Conservation (phyloP, 2,888 invertebrate species). For the Apocheima hispidaria region DNA sequence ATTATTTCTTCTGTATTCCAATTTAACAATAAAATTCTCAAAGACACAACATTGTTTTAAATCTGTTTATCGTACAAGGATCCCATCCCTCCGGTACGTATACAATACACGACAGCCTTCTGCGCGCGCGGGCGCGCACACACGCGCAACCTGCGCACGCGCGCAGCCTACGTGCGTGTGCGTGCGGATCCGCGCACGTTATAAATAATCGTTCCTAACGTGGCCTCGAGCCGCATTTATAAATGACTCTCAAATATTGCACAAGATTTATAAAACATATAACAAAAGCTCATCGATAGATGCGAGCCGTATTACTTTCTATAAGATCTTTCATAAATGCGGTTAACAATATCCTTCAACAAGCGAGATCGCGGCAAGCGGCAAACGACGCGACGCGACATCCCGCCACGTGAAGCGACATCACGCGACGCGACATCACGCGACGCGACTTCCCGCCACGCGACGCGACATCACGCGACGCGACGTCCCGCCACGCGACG, state of each 20-base stretch:
- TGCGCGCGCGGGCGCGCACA: conserved; percentile 66
- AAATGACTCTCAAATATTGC: conserved; percentile 46
- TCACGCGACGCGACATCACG: background rate
- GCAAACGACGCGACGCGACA: background rate
- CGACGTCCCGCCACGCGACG: background rate
- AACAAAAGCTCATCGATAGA: conserved; percentile 27
- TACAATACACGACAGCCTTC: conserved; percentile 44
- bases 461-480: too few species aligned
- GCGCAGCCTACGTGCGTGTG: background rate
- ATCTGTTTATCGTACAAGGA: conserved; percentile 77
- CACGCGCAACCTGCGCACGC: conserved; percentile 27
- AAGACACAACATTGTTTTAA: conserved; percentile 86
- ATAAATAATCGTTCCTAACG: conserved; percentile 22
- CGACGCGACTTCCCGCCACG: background rate
- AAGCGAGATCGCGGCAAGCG: background rate
- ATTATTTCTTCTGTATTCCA: conserved; percentile 85
- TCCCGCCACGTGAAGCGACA: too few species aligned
- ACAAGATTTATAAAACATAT: conserved; percentile 36
- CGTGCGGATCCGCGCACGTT: background rate
- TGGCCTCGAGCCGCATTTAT: conserved; percentile 42
- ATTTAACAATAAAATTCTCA: conserved; percentile 86
- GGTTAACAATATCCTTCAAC: conserved; percentile 17
- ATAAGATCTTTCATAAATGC: conserved; percentile 42
- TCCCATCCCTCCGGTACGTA: conserved; percentile 67
- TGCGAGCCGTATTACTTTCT: conserved; percentile 25